Percentiles rank a stretch among this genome's conserved stretches.
These are phyloP conservation scores for Eulacestoma nigropectus DNA, from an alignment of 2,113 vertebrate genomes.

Conservation along the genomic window DNA sequence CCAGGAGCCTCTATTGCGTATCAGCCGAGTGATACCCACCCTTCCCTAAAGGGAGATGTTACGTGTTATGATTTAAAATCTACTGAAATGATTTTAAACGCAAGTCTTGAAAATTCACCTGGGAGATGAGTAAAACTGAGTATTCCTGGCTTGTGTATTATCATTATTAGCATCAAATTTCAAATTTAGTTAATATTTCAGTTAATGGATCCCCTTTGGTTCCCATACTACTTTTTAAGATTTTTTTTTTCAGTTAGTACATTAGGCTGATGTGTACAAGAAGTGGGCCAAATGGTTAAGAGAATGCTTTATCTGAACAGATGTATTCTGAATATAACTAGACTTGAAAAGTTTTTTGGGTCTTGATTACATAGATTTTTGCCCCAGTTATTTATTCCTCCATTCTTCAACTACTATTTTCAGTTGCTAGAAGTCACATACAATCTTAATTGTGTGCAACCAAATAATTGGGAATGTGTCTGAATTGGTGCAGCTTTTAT, in stretches of 20 bases:
- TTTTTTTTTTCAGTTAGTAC: neutral
- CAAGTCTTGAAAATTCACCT: neutral
- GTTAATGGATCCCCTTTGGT: neutral
- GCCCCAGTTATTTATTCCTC: neutral
- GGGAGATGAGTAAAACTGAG: neutral
- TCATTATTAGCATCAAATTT: neutral
- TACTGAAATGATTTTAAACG: neutral
- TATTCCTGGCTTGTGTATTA: neutral
- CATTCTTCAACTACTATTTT: neutral
- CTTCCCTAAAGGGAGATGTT: neutral
- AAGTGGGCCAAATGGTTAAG: neutral
- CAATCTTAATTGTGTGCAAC: neutral
- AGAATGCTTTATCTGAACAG: neutral
- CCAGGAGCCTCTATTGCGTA: fast-evolving
- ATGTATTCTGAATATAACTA: neutral
- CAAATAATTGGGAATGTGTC: neutral
- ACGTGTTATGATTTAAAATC: neutral
- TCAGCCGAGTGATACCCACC: neutral
- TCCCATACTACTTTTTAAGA: neutral
- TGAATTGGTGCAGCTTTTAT: neutral
- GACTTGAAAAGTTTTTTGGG: neutral
- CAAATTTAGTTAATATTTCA: neutral
- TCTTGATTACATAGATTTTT: neutral
- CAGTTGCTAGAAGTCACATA: neutral
- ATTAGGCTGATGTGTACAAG: neutral